Evolutionary conservation across 2,888 invertebrate species (phyloP), one percentile per base, ranked within the genome.

Genomic region (Tanytarsus gracilentus): DNA sequence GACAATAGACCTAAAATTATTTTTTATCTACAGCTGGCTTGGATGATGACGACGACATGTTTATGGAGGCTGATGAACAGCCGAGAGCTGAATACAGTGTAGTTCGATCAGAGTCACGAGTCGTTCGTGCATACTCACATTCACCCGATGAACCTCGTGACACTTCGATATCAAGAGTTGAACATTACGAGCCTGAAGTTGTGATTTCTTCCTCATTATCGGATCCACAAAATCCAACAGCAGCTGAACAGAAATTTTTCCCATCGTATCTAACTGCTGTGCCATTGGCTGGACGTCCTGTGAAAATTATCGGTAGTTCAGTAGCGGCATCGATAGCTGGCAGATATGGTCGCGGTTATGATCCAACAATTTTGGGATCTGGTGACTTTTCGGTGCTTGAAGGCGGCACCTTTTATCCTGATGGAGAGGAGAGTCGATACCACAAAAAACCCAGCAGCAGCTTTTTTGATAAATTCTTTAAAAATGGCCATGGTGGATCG

Each of bases 311-410:
- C 26, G 71, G 72, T 8, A 77, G 71, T 65, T 70, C 74, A 64
- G 71, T 75, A 63, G 72, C 76, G 66, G 70, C 73, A 63, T 39
- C 52, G 16, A 44, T 21, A 48, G 58, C 30, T 29, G 75, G 72
- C 56, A 62, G 70, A 21, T 76, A 76, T 62, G 72, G 70, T 61
- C 75, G 79, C 25, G 72, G 71, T 2, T 44, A 23, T 44, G 80
- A 80, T 65, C 78, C 82, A 21, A 79, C 82, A 48, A 77, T 89
- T 11, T 73, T 91, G 4, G 84, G 91, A 5, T 89, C 89, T 1
- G 90, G 90, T 1, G 90, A 90, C 71, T 91, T 91, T 67, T 90
- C 89, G 0, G 88, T 92, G 1, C 85, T 92, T 55, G 80, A 83
- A 61, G 92, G 92, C 4, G 92, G 90, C 4, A 91, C 91, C 3